A percentile compares a stretch with the other conserved stretches of the same genome.
phyloP scores from a whole-genome alignment of 2,113 vertebrate species.

The Holacanthus passer region DNA sequence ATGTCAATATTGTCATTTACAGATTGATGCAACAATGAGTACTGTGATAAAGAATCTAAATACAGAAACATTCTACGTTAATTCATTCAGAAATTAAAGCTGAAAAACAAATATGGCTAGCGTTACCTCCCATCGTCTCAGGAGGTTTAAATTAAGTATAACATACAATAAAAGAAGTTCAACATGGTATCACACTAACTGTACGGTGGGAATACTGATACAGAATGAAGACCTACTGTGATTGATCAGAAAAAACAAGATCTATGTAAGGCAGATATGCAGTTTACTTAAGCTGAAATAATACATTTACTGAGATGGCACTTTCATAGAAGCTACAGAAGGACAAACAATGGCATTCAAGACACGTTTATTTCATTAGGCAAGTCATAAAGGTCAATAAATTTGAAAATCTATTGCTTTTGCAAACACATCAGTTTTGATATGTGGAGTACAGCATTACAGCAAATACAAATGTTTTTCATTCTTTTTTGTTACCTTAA shows the following conservation, averaged over 20 bases:
- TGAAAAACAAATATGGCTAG: conserved; percentile 35
- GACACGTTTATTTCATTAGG: background rate
- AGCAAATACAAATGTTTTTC: background rate
- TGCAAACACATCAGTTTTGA: background rate
- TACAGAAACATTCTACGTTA: conserved; percentile 16
- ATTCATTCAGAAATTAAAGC: conserved; percentile 52
- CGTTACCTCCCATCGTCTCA: background rate
- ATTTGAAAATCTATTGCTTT: conserved; percentile 16
- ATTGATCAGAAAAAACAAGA: background rate
- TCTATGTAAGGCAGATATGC: conserved; percentile 11
- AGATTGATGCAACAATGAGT: background rate
- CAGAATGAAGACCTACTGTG: background rate
- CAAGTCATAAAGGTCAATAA: background rate
- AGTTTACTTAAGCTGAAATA: conserved; percentile 8
- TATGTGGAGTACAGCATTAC: conserved; percentile 21
- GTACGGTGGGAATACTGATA: background rate
- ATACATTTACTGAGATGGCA: conserved; percentile 16
- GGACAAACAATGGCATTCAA: background rate
- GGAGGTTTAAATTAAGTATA: conserved; percentile 36
- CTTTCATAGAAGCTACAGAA: conserved; percentile 5
- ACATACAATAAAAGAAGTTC: conserved; percentile 25
- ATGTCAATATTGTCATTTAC: background rate
- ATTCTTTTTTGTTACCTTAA: background rate
- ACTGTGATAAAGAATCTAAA: conserved; percentile 7
- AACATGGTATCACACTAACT: background rate